Evolutionary conservation across 2,113 vertebrate genomes (phyloP), one percentile per base, ranked within the genome.

Genomic region (Megatriorchis doriae): DNA sequence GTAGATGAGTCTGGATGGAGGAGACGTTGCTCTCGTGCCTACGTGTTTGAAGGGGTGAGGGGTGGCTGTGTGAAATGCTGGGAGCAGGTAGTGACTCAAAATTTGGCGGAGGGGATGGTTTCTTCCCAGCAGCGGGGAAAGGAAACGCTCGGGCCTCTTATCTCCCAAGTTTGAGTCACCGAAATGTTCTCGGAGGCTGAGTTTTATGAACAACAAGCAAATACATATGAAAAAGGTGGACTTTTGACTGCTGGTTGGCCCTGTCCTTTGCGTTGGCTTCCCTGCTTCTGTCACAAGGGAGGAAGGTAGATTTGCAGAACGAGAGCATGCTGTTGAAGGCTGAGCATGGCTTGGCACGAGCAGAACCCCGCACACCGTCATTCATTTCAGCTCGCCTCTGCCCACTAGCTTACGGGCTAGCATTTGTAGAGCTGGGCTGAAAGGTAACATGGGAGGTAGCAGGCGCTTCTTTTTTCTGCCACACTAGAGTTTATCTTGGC

Each of bases 11-110:
- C 56, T 45, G 77, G 43, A 19, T 56, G 89, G 62, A 81, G 86
- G 87, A 71, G 81, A 70, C 14, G 12, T 38, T 70, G 86, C 79
- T 94, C 31, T 27, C 31, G 53, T 11, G 40, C 31, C 50, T 80
- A 21, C 5, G 5, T 68, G 27, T 79, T 58, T 27, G 53, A 50
- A 95, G 65, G 62, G 45, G n/a, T 58, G 90, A 95, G 40, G 73
- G 90, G n/a, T 48, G 53, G 53, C 50, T 62, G 29, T 45, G 27
- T 10, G 74, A 70, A 82, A 20, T 3, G 23, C 47, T 67, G 72
- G 40, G 40, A 81, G 59, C 77, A 66, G 74, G 89, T 81, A 70
- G 58, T 72, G 81, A 77, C 93, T 86, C 42, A 82, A 96, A 83
- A 56, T 43, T 29, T 42, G 79, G 38, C 4, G 0, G 31, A 65